Percentiles rank a stretch among this genome's conserved stretches.
These are phyloP conservation scores for Cinara cedri DNA, from an alignment of 2,888 invertebrate species.

Conservation along the genomic window DNA sequence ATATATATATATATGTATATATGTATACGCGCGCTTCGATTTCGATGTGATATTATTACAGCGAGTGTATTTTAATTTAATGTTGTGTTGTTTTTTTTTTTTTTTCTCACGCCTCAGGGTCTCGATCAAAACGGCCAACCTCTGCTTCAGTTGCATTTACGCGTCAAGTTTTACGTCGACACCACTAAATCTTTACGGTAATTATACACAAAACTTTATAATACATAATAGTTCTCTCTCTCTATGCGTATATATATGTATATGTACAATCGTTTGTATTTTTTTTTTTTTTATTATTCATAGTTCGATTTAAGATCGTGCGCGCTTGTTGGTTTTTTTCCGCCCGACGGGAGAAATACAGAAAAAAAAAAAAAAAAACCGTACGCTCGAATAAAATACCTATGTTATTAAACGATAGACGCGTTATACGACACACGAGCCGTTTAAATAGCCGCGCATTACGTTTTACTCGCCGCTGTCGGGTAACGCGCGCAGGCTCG, in stretches of 20 bases:
- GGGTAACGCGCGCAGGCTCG: too few species aligned
- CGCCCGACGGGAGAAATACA: too few species aligned
- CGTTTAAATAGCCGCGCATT: too few species aligned
- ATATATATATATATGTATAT: slow-evolving; percentile 9
- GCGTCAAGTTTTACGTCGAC: slow-evolving; percentile 93
- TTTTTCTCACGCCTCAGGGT: slow-evolving; percentile 69
- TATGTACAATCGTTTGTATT: background rate
- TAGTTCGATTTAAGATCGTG: background rate
- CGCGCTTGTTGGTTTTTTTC: too few species aligned
- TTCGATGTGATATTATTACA: background rate
- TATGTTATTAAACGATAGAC: too few species aligned
- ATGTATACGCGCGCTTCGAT: background rate
- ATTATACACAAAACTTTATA: slow-evolving; percentile 58
- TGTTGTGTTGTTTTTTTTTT: slow-evolving; percentile 20
- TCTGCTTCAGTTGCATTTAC: slow-evolving; percentile 84
- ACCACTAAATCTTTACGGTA: slow-evolving; percentile 84
- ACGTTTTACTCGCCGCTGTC: too few species aligned
- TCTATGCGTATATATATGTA: too few species aligned
- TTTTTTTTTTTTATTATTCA: background rate
- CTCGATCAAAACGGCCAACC: slow-evolving; percentile 89
- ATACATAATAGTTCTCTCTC: too few species aligned
- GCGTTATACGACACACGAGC: too few species aligned
- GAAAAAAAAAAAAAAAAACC: too few species aligned
- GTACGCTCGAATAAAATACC: too few species aligned
- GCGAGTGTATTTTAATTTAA: slow-evolving; percentile 28